phyloP scores from a whole-genome alignment of 2,113 vertebrate genomes.

The Spheniscus mendiculus region DNA sequence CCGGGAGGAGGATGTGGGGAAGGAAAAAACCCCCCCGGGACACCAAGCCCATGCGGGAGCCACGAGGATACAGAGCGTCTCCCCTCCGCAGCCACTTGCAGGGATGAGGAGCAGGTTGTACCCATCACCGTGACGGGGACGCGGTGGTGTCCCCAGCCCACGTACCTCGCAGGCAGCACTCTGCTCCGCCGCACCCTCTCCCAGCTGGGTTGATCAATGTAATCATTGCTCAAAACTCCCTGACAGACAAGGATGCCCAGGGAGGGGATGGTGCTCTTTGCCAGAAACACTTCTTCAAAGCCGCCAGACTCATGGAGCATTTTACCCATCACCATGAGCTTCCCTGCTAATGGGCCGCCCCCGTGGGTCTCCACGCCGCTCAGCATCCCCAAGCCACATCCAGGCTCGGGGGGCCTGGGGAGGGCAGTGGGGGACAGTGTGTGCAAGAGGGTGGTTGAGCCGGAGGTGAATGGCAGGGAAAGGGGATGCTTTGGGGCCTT shows the following conservation, averaged over 20 bases:
- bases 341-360: neutral
- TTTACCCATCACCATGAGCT: neutral
- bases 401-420: neutral
- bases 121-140: fast-evolving
- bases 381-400: neutral
- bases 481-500: neutral
- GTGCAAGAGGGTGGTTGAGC: neutral
- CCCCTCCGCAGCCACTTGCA: fast-evolving
- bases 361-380: neutral
- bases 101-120: neutral
- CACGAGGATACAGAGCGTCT: neutral
- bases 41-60: fast-evolving
- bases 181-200: neutral
- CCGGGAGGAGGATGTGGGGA: neutral
- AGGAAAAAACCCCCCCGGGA: neutral
- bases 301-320: neutral
- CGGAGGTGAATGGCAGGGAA: neutral
- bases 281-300: neutral
- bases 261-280: neutral
- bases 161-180: fast-evolving
- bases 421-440: neutral
- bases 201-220: fast-evolving
- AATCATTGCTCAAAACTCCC: neutral
- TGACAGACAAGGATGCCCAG: fast-evolving
- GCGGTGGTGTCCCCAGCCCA: fast-evolving